phyloP scores from a whole-genome alignment of 2,888 invertebrate species.

The Galeruca laticollis region DNA sequence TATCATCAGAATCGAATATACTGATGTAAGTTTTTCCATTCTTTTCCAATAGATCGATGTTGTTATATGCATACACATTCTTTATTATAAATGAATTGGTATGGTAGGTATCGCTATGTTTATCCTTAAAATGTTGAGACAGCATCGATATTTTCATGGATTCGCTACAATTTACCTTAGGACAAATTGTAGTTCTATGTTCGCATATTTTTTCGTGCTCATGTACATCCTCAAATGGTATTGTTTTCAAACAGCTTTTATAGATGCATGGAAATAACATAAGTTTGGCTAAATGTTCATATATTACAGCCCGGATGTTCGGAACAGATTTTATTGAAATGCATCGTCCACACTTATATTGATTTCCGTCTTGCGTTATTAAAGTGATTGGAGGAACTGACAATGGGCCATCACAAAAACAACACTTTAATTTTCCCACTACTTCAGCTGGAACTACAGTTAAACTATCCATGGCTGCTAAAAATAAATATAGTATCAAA shows the following conservation, averaged over 20 bases:
- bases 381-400: slow-evolving; percentile 42
- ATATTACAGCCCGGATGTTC: slow-evolving; percentile 39
- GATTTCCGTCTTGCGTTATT: slow-evolving; percentile 45
- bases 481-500: slow-evolving; percentile 7
- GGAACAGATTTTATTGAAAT: slow-evolving; percentile 42
- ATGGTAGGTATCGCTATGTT: slow-evolving; percentile 43
- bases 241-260: slow-evolving; percentile 39
- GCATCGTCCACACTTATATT: slow-evolving; percentile 47
- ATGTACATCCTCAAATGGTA: slow-evolving; percentile 40
- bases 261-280: slow-evolving; percentile 44
- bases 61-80: slow-evolving; percentile 42
- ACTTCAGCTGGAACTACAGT: slow-evolving; percentile 41
- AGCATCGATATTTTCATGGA: slow-evolving; percentile 38
- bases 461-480: slow-evolving; percentile 35
- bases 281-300: slow-evolving; percentile 45
- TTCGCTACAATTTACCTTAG: slow-evolving; percentile 44
- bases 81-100: slow-evolving; percentile 42
- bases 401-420: slow-evolving; percentile 42
- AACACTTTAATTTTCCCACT: slow-evolving; percentile 40
- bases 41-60: slow-evolving; percentile 45
- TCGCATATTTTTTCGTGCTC: slow-evolving; percentile 45
- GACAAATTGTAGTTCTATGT: slow-evolving; percentile 41
- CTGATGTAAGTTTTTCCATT: slow-evolving; percentile 45
- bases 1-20: slow-evolving; percentile 46
- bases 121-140: slow-evolving; percentile 44